A percentile compares a stretch with the other conserved stretches of the same genome.
Conservation (phyloP, 2,113 vertebrate genomes). For the Passer montanus region DNA sequence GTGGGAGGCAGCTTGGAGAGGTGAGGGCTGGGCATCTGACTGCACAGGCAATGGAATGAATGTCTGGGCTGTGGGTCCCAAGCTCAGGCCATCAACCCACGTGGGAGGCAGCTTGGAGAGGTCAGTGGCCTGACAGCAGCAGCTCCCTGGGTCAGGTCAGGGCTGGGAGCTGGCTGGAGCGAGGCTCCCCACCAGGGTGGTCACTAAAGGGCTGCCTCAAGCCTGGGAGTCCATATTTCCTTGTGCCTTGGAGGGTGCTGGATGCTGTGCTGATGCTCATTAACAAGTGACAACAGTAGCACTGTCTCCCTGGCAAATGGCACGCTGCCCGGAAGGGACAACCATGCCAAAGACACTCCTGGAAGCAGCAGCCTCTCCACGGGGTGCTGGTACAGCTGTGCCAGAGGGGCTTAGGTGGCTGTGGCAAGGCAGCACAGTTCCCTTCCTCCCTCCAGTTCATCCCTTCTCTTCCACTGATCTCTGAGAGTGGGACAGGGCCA, state of each 20-base stretch:
- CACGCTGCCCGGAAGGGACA: neutral
- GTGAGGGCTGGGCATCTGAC: neutral
- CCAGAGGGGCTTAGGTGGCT: neutral
- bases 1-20: neutral
- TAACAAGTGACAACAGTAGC: slow-evolving; percentile 11
- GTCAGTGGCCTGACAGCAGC: neutral
- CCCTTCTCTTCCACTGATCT: neutral
- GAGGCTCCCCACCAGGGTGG: neutral
- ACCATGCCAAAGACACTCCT: neutral
- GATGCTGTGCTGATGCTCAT: neutral
- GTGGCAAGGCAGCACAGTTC: neutral
- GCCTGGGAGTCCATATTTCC: neutral
- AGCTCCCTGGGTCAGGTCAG: neutral
- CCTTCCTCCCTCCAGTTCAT: neutral
- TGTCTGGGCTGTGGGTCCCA: neutral
- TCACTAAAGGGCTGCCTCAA: neutral
- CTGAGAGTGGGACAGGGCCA: neutral
- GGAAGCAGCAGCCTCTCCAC: neutral
- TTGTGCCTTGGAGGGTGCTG: neutral
- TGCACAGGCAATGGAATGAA: neutral
- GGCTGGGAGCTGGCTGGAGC: neutral
- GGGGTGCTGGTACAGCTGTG: neutral
- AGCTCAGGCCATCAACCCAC: rapidly evolving
- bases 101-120: neutral
- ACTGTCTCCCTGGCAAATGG: slow-evolving; percentile 36